Evolutionary conservation across 1,140 invertebrate species (phyloP).

Genomic region (Metopolophium dirhodum): DNA sequence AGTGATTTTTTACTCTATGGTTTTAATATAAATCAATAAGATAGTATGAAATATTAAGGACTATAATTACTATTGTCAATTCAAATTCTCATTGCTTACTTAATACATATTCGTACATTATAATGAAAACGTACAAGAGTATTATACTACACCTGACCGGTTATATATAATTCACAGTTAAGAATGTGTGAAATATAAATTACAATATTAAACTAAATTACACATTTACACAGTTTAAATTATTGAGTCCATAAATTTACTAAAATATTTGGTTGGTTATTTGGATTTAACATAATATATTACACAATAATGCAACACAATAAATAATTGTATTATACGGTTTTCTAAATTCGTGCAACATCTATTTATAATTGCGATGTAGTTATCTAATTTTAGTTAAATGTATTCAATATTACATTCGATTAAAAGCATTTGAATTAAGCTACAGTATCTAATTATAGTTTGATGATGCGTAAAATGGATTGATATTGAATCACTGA

Average conservation of each 20-base stretch:
- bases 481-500: conserved; percentile 4
- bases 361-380: not conserved
- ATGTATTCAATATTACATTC: not conserved
- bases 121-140: not conserved
- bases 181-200: conserved; percentile 18
- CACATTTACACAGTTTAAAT: not conserved
- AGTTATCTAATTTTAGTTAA: not conserved
- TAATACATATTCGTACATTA: conserved; percentile 11
- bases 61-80: not conserved
- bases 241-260: not conserved
- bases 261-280: not conserved
- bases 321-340: not conserved
- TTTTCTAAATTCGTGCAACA: not conserved
- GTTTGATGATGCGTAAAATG: not conserved
- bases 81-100: not conserved
- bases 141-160: not conserved
- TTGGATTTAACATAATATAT: not conserved
- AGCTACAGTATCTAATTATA: not conserved
- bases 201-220: conserved; percentile 15
- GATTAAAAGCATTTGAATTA: not conserved
- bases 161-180: conserved; percentile 1
- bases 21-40: not conserved
- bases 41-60: not conserved
- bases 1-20: not conserved
- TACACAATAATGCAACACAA: not conserved